These are phyloP conservation scores for Ornithoptera alexandrae DNA, from an alignment of 2,888 invertebrate species.

Conservation along the genomic window DNA sequence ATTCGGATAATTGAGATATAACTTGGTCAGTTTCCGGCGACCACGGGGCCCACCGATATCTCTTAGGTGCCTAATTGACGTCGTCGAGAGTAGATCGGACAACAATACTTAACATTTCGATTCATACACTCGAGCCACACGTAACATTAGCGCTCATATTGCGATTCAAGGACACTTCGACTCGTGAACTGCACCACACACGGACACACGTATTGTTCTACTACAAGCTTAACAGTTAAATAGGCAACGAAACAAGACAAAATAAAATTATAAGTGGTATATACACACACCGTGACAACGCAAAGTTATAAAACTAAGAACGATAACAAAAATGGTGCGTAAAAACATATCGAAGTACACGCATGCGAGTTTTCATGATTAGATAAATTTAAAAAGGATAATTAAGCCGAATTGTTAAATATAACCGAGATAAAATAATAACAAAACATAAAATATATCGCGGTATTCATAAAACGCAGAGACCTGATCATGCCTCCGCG, in stretches of 20 bases:
- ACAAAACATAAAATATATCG: slow-evolving; percentile 33
- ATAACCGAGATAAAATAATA: slow-evolving; percentile 37
- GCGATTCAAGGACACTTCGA: slow-evolving; percentile 25
- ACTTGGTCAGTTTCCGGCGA: slow-evolving; percentile 22
- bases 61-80: slow-evolving; percentile 24
- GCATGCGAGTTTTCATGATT: slow-evolving; percentile 58
- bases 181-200: slow-evolving; percentile 15
- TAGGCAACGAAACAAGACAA: slow-evolving; percentile 65
- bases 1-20: slow-evolving; percentile 45
- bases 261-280: slow-evolving; percentile 9
- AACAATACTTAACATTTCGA: slow-evolving; percentile 1
- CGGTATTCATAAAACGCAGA: slow-evolving; percentile 41
- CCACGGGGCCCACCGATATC: slow-evolving; percentile 30
- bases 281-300: slow-evolving; percentile 44
- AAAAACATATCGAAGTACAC: slow-evolving; percentile 49
- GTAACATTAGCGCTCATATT: slow-evolving; percentile 13
- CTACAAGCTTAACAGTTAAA: slow-evolving; percentile 45
- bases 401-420: slow-evolving; percentile 34
- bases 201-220: slow-evolving; percentile 4
- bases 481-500: slow-evolving; percentile 31
- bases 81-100: slow-evolving; percentile 1
- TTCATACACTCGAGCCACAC: background rate
- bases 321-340: slow-evolving; percentile 54
- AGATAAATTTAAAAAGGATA: slow-evolving; percentile 37
- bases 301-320: slow-evolving; percentile 57